Conservation (phyloP, 2,113 vertebrate genomes). For the Talpa occidentalis region DNA sequence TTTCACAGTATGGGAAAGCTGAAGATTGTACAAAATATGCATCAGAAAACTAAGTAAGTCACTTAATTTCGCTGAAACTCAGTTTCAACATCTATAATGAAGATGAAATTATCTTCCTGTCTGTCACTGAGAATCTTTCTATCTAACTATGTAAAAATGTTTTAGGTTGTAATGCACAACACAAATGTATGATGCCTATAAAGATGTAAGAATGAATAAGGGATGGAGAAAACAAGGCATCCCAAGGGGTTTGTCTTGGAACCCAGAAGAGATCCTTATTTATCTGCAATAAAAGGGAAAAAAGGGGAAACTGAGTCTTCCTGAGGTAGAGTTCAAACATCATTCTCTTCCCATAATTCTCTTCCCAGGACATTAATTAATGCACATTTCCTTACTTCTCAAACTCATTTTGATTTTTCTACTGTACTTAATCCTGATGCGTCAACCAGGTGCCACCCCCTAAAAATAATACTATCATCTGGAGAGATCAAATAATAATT, state of each 20-base stretch:
- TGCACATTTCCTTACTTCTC: not conserved
- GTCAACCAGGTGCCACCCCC: not conserved
- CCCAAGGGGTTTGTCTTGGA: not conserved
- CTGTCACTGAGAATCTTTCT: not conserved
- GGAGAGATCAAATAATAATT: conserved; percentile 4
- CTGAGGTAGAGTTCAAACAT: not conserved
- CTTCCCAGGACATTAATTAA: not conserved
- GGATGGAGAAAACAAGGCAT: not conserved
- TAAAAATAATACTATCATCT: conserved; percentile 34
- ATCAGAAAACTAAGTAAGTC: conserved; percentile 5
- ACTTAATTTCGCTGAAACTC: not conserved
- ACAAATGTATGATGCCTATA: not conserved
- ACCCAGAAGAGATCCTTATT: not conserved
- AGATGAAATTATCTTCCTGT: not conserved
- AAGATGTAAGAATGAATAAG: conserved; percentile 19
- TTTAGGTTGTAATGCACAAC: not conserved
- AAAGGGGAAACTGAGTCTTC: not conserved
- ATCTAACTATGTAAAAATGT: not conserved
- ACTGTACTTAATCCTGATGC: conserved; percentile 10
- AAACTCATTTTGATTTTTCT: not conserved
- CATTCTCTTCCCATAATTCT: conserved; percentile 6
- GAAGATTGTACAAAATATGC: not conserved
- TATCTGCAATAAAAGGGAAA: not conserved
- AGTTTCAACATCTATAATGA: not conserved
- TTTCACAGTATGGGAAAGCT: conserved; percentile 7